Evolutionary conservation across 2,797 vertebrate genomes (phyloP).

Genomic region (Ctenopoma kingsleyae): DNA sequence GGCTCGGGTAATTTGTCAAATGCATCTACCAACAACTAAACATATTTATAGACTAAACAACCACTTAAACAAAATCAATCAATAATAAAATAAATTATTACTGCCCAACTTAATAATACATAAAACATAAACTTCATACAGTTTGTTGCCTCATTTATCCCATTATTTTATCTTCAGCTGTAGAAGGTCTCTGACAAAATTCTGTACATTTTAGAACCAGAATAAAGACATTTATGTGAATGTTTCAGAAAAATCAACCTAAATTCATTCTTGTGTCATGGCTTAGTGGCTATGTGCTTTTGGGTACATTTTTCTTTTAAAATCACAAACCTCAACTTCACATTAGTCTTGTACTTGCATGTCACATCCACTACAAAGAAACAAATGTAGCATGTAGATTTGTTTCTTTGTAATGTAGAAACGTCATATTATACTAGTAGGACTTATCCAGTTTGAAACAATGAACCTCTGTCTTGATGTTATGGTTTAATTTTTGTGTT

Average conservation of each 20-base stretch:
- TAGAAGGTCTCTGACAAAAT: not conserved
- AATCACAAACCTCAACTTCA: not conserved
- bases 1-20: not conserved
- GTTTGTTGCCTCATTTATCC: constrained; percentile 6
- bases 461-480: too few species aligned
- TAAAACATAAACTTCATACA: not conserved
- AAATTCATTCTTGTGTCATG: too few species aligned
- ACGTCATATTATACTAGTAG: too few species aligned
- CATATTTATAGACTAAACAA: not conserved
- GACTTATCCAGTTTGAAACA: too few species aligned
- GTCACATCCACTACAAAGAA: not conserved
- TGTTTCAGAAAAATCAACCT: not conserved
- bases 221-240: not conserved
- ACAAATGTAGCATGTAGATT: too few species aligned
- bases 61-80: not conserved
- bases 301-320: too few species aligned
- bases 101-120: not conserved
- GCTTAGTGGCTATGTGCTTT: too few species aligned
- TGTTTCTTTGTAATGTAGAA: too few species aligned
- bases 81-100: not conserved
- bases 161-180: not conserved
- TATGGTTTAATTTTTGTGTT: too few species aligned
- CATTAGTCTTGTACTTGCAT: not conserved
- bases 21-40: not conserved
- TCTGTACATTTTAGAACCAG: not conserved